Conservation (phyloP, 1,140 invertebrate genomes). For the Paracyclopina nana region DNA sequence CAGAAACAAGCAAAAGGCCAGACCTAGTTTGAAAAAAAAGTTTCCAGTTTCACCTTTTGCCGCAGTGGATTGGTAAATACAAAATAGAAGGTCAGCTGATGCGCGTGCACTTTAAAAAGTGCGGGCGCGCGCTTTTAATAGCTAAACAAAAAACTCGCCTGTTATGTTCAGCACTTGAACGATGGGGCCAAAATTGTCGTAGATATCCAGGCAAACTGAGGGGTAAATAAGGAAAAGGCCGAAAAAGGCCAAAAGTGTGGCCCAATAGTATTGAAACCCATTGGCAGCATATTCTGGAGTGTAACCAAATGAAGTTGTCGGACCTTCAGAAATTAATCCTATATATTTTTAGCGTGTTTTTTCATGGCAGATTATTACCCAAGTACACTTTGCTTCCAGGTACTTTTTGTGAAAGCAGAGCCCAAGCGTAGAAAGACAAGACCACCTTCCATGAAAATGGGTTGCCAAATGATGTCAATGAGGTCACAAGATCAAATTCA, state of each 20-base stretch:
- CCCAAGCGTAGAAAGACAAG: constrained; percentile 23
- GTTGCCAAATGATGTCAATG: too few species aligned
- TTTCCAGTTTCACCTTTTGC: too few species aligned
- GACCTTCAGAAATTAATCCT: too few species aligned
- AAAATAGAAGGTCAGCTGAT: too few species aligned
- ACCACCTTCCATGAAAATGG: constrained; percentile 26
- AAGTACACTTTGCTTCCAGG: constrained; percentile 8
- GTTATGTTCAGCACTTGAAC: constrained; percentile 30
- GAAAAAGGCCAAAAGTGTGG: constrained; percentile 26
- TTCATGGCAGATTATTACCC: too few species aligned
- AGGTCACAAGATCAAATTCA: constrained; percentile 21
- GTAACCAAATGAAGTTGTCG: constrained; percentile 30
- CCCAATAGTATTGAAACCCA: constrained; percentile 32
- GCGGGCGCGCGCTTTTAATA: too few species aligned
- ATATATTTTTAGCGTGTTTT: too few species aligned
- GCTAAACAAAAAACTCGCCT: too few species aligned
- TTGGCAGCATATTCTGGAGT: constrained; percentile 34
- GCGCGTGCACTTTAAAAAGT: too few species aligned
- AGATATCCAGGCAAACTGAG: constrained; percentile 25
- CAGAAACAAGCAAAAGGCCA: constrained; percentile 14
- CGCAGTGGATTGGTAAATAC: too few species aligned
- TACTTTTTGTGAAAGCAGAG: constrained; percentile 21
- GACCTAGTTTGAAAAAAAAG: too few species aligned
- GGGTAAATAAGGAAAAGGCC: constrained; percentile 21
- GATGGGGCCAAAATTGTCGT: constrained; percentile 28